phyloP scores from a whole-genome alignment of 2,113 vertebrate genomes.

The Hylia prasina region DNA sequence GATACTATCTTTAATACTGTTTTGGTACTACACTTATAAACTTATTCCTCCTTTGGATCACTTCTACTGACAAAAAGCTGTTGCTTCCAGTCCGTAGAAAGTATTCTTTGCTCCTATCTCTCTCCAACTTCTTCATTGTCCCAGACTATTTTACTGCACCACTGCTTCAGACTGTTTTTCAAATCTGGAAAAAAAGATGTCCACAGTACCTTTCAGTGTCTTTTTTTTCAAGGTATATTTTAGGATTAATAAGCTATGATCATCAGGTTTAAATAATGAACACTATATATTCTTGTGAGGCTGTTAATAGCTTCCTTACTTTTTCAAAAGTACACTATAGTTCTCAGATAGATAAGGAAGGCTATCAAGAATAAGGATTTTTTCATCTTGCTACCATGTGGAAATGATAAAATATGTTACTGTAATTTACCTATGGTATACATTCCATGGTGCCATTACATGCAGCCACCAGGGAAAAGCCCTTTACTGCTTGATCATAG shows the following conservation, averaged over 20 bases:
- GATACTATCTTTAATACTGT: not conserved
- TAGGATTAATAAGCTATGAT: not conserved
- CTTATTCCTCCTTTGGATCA: not conserved
- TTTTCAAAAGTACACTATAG: too few species aligned
- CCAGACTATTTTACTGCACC: not conserved
- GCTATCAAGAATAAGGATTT: not conserved
- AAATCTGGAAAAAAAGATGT: not conserved
- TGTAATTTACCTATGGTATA: not conserved
- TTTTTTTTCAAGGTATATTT: not conserved
- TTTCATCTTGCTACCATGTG: not conserved
- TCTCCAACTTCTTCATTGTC: not conserved
- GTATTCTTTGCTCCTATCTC: not conserved
- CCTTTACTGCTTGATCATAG: not conserved
- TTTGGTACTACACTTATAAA: not conserved
- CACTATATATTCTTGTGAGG: not conserved
- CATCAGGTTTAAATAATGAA: not conserved
- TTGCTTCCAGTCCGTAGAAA: not conserved
- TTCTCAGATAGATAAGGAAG: not conserved
- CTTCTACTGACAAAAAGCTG: not conserved
- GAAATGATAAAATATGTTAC: not conserved
- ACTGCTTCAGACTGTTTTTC: not conserved
- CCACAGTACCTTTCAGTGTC: not conserved
- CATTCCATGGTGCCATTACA: not conserved
- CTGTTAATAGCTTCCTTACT: not conserved
- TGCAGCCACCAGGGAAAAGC: not conserved